Conservation (phyloP, 2,113 vertebrate species). For the Trematomus loennbergii region DNA sequence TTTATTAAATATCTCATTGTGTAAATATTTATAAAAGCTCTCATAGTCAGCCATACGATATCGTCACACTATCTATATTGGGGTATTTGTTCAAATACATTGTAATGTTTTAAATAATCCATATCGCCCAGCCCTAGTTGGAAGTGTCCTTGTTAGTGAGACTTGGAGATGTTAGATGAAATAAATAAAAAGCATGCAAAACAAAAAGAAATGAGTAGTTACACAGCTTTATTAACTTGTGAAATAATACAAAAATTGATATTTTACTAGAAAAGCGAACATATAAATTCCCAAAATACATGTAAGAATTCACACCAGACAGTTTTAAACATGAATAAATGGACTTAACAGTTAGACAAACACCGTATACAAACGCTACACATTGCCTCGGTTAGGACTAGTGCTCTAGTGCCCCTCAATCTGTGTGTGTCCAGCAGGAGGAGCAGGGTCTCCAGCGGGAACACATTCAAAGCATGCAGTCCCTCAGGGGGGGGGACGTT, state of each 20-base stretch:
- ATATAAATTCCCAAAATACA: slow-evolving; percentile 36
- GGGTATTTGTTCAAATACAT: no score
- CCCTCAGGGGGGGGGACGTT: slow-evolving; percentile 32
- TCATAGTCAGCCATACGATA: no score
- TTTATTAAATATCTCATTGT: no score
- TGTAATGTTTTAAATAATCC: no score
- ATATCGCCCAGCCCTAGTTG: no score
- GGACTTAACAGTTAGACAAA: slow-evolving; percentile 36
- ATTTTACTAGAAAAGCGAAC: slow-evolving; percentile 65
- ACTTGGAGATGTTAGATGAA: slow-evolving; percentile 20
- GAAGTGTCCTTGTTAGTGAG: slow-evolving; percentile 36
- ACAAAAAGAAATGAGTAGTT: slow-evolving; percentile 53
- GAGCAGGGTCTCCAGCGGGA: slow-evolving; percentile 22
- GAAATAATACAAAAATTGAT: slow-evolving; percentile 66
- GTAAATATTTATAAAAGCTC: no score
- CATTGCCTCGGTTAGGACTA: slow-evolving; percentile 33
- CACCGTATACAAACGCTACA: slow-evolving; percentile 50
- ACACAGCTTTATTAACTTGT: slow-evolving; percentile 74
- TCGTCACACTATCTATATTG: no score
- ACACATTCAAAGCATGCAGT: slow-evolving; percentile 61
- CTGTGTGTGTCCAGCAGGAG: slow-evolving; percentile 33
- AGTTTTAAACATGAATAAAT: slow-evolving; percentile 38
- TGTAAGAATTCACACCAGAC: slow-evolving; percentile 44
- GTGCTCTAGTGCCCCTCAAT: slow-evolving; percentile 18
- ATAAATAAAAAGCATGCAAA: slow-evolving; percentile 71